These are phyloP conservation scores for Melanotaenia duboulayi DNA, from an alignment of 2,113 vertebrate species.

Conservation along the genomic window DNA sequence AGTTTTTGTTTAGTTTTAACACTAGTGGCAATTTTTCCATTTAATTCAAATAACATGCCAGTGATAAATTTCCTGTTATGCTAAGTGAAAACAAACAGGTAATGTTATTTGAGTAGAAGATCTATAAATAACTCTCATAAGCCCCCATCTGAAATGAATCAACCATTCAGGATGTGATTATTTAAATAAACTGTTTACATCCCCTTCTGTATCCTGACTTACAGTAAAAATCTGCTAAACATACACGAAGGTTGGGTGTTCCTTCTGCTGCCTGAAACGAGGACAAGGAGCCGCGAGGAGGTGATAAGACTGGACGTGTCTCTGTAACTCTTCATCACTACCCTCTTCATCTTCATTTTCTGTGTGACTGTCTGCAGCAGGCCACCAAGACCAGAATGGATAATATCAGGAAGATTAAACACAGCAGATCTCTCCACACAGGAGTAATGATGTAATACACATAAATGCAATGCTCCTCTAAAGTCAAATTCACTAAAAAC, in stretches of 20 bases:
- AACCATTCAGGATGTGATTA: no score
- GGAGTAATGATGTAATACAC: neutral
- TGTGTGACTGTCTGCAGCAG: conserved; percentile 60
- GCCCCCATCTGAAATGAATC: no score
- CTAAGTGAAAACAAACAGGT: no score
- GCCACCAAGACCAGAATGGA: conserved; percentile 48
- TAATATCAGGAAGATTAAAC: conserved; percentile 56
- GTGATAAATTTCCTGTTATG: no score
- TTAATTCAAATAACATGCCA: no score
- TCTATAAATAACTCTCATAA: no score
- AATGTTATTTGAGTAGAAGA: no score
- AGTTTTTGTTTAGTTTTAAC: no score
- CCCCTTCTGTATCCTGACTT: no score
- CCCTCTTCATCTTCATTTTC: conserved; percentile 51
- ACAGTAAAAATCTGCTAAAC: neutral
- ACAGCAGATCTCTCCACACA: conserved; percentile 39
- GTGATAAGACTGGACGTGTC: conserved; percentile 24
- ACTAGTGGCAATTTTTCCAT: no score
- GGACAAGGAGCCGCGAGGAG: conserved; percentile 21
- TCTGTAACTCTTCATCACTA: conserved; percentile 34
- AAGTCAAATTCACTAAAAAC: neutral
- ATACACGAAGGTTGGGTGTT: neutral
- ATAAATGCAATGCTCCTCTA: no score
- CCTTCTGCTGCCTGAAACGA: neutral
- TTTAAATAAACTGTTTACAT: no score